Conservation (phyloP, 2,888 invertebrate species). For the Noctua janthe region DNA sequence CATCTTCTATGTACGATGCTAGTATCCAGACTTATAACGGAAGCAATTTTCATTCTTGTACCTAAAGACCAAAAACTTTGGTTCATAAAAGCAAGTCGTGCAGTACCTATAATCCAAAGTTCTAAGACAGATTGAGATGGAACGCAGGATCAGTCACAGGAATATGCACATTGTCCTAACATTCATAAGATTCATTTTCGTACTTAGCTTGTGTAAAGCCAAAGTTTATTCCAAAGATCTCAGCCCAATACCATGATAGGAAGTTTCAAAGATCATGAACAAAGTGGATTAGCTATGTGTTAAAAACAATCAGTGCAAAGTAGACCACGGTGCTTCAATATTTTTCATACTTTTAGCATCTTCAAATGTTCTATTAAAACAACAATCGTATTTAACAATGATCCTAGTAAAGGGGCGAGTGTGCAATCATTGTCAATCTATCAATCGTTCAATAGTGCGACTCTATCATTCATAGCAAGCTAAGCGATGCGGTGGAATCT, state of each 20-base stretch:
- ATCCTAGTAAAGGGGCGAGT: constrained; percentile 50
- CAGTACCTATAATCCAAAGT: not conserved
- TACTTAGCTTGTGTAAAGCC: not conserved
- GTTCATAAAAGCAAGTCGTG: not conserved
- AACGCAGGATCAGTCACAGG: not conserved
- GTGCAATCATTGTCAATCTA: constrained; percentile 39
- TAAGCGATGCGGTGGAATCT: constrained; percentile 81
- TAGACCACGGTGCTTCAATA: constrained; percentile 36
- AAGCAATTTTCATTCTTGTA: not conserved
- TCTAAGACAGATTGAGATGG: not conserved
- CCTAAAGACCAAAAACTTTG: not conserved
- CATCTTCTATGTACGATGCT: not conserved
- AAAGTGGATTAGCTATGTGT: constrained; percentile 33
- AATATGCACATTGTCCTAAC: not conserved
- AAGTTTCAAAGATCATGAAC: constrained; percentile 1
- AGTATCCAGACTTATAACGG: not conserved
- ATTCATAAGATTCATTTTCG: not conserved
- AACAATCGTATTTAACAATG: constrained; percentile 43
- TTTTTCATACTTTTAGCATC: constrained; percentile 31
- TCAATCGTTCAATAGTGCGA: constrained; percentile 51
- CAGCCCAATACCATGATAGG: not conserved
- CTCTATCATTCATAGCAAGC: constrained; percentile 72
- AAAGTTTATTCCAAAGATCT: not conserved
- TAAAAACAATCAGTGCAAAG: constrained; percentile 48
- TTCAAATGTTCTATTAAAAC: not conserved